Evolutionary conservation across 2,113 vertebrate genomes (phyloP).

Genomic region (Noctilio leporinus): DNA sequence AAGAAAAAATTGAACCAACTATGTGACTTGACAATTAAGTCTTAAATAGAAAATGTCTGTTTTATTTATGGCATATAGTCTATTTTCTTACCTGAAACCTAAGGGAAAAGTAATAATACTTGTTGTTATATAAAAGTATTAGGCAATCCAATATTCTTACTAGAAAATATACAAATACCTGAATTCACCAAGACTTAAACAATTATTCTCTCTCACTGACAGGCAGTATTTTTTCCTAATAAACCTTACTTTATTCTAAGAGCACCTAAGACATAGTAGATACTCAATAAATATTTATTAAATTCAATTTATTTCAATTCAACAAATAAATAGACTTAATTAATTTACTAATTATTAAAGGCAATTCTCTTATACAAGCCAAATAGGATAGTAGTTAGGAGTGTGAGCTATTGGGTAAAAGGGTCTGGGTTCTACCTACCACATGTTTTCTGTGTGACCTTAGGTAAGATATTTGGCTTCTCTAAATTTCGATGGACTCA

Average conservation of each 20-base stretch:
- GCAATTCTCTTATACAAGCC: background rate
- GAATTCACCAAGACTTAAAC: background rate
- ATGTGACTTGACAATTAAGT: background rate
- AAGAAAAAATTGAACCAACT: background rate
- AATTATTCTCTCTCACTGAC: background rate
- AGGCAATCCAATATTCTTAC: background rate
- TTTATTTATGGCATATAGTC: background rate
- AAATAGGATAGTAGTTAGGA: background rate
- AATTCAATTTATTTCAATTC: conserved; percentile 4
- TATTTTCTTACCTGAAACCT: conserved; percentile 26
- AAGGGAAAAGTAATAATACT: background rate
- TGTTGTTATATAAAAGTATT: conserved; percentile 1
- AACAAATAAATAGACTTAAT: background rate
- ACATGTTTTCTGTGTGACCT: background rate
- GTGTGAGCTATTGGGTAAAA: background rate
- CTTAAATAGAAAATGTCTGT: conserved; percentile 18
- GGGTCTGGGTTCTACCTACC: background rate
- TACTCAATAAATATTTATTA: background rate
- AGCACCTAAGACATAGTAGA: background rate
- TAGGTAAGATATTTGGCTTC: background rate
- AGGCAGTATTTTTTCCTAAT: background rate
- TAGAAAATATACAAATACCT: conserved; percentile 8
- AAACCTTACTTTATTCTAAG: conserved; percentile 15
- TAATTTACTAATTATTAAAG: background rate
- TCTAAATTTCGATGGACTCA: background rate